Evolutionary conservation across 1,140 invertebrate genomes (phyloP), one percentile per base, ranked within the genome.

Genomic region (Lasioglossum albipes): DNA sequence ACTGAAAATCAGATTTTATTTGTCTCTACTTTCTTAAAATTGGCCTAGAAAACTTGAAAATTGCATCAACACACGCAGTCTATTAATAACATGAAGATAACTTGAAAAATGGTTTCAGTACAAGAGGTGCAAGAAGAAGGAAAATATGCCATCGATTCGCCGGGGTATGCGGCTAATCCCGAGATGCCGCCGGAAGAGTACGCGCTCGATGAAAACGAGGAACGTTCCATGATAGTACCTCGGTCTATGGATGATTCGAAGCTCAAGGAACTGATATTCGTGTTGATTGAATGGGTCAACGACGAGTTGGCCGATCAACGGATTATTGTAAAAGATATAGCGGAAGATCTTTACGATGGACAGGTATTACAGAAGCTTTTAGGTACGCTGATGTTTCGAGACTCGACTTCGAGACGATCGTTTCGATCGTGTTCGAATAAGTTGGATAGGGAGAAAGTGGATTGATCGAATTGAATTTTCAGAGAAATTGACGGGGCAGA

Each of bases 261-360:
- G 93, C 94, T 99, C 0, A 95, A 96, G 79, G 97, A 99, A 88
- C 94, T 99, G 9, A 96, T 98, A 82, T 94, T 95, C 87, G 96
- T 99, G 66, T 93, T 99, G n/a, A 97, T 99, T 81, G 98, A 99
- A 84, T 99, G 98, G 99, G 98, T 99, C 54, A 99, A 99, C 93
- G 98, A 99, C 94, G 99, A 99, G 92, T 92, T 99, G n/a, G 98
- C 98, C 0, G 95, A 97, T 85, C 97, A 99, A 86, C 95, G 99
- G 89, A 99, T 99, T 75, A 99, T 99, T 90, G 98, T 99, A 0
- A 98, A 99, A 92, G 96, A 98, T 89, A 96, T 99, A 61, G 97
- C 98, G 77, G 98, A 99, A 93, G 99, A 99, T 94, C 94, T 99
- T 72, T 99, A 99, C 93, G 99, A 99, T 95, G 99, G 99, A 13